Base-by-base conservation (phyloP, 2,888 invertebrate species). In the Himalopsyche japonica region DNA sequence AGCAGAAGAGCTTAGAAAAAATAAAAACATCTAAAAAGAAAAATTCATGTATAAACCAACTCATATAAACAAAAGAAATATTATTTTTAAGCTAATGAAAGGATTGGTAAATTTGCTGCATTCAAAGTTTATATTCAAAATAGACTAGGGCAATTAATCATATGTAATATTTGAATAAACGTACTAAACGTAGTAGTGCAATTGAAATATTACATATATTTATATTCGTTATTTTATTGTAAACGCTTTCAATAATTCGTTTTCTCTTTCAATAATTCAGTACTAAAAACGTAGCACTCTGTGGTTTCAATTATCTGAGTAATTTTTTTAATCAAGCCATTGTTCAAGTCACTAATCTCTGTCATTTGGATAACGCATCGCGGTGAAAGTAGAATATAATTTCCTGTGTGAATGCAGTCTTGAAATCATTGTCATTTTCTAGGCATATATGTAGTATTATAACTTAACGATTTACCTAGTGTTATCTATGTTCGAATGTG, bases 261-360 rank as follows among this genome's bases (percentile, higher is more conserved):
- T 70, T 70, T 70, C 70, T 70, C 70, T 70, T 70, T 70, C 30
- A 70, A 57, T 57, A 6, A 5, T 15, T 15, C 12, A 15, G 70
- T 70, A 27, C 30, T 30, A 27, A 70, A 70, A 70, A 70, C 70
- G 3, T 20, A 20, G 37, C 37, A 6, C 43, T 24, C 77, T 20
- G 77, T 34, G 34, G 37, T 77, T 34, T 77, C 34, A 77, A 77
- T 77, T 43, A 77, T 34, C 27, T 37, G 37, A 34, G 77, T 34
- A 37, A 43, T 34, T 43, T 77, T 77, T 77, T 77, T 77, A 70
- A 43, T 37, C 77, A 43, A 43, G 20, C 37, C 43, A 77, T 77
- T 77, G 77, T 77, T 77, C 77, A 32, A 24, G 77, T 34, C 77
- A 37, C 24, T 77, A 77, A 77, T 77, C 77, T 77, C 77, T 77